Percentiles rank a stretch among this genome's conserved stretches.
These are phyloP conservation scores for Eugnorisma glareosa DNA, from an alignment of 2,888 invertebrate genomes.

Conservation along the genomic window DNA sequence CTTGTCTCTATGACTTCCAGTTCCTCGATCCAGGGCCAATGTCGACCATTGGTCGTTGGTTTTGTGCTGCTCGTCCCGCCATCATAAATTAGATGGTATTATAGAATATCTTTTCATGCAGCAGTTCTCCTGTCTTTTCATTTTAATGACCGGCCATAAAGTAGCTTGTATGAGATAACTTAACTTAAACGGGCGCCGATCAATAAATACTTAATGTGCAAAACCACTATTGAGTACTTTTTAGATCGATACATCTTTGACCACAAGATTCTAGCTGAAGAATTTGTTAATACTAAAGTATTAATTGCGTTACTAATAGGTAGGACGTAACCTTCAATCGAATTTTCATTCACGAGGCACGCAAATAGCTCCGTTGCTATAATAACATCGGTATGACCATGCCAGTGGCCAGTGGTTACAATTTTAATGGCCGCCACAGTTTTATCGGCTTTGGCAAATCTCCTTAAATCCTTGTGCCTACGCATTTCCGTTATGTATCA, in stretches of 20 bases:
- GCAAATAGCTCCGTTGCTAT: conserved; percentile 56
- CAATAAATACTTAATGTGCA: conserved; percentile 17
- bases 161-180: neutral
- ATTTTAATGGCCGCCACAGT: conserved; percentile 57
- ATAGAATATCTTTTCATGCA: neutral
- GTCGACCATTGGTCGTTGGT: neutral
- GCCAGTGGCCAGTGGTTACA: conserved; percentile 44
- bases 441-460: conserved; percentile 71
- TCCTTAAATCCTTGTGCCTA: conserved; percentile 70
- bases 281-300: conserved; percentile 40
- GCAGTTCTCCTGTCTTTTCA: neutral
- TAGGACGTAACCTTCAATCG: conserved; percentile 54
- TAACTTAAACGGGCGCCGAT: neutral
- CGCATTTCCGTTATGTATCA: conserved; percentile 68
- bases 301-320: conserved; percentile 53
- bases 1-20: neutral
- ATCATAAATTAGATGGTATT: neutral
- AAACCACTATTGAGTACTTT: conserved; percentile 27
- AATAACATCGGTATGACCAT: conserved; percentile 46
- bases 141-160: conserved; percentile 24
- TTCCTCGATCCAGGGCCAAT: neutral
- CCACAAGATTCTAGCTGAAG: conserved; percentile 23
- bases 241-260: conserved; percentile 20
- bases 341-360: conserved; percentile 59
- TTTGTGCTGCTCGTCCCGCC: neutral